phyloP scores from a whole-genome alignment of 1,140 invertebrate species.

The Meteorus sp. region DNA sequence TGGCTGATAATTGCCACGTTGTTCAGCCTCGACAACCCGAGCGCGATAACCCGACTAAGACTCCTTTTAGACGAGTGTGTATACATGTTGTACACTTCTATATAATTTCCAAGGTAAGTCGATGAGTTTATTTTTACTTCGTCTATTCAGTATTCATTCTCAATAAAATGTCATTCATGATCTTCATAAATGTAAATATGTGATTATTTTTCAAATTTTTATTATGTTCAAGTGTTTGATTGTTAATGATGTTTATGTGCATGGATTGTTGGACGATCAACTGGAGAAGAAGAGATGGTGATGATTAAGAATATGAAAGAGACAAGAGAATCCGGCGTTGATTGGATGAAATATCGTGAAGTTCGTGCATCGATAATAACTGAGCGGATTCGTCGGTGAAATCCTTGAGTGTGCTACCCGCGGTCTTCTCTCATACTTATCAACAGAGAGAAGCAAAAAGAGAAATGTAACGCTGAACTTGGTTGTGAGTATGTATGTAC shows the following conservation, averaged over 20 bases:
- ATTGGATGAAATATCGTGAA: conserved; percentile 7
- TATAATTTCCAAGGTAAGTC: conserved; percentile 15
- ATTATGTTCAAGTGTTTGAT: too few species aligned
- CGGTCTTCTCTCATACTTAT: neutral
- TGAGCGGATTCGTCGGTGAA: neutral
- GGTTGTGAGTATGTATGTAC: neutral
- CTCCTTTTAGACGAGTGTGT: conserved; percentile 50
- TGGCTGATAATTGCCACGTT: conserved; percentile 60
- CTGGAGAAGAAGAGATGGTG: too few species aligned
- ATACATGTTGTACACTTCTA: conserved; percentile 5
- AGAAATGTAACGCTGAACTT: neutral
- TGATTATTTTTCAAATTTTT: too few species aligned
- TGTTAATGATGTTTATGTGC: too few species aligned
- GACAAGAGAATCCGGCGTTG: too few species aligned
- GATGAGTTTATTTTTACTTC: neutral
- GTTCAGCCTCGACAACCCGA: conserved; percentile 48
- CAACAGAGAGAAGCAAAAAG: neutral
- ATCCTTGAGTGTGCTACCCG: neutral
- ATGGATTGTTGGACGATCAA: too few species aligned
- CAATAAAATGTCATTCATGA: neutral
- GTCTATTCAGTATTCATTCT: neutral
- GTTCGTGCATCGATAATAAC: conserved; percentile 17
- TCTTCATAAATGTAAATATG: neutral
- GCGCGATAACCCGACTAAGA: conserved; percentile 55
- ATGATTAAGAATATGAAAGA: neutral